These are phyloP conservation scores for Creontiades dilutus DNA, from an alignment of 2,888 invertebrate species.

Conservation along the genomic window DNA sequence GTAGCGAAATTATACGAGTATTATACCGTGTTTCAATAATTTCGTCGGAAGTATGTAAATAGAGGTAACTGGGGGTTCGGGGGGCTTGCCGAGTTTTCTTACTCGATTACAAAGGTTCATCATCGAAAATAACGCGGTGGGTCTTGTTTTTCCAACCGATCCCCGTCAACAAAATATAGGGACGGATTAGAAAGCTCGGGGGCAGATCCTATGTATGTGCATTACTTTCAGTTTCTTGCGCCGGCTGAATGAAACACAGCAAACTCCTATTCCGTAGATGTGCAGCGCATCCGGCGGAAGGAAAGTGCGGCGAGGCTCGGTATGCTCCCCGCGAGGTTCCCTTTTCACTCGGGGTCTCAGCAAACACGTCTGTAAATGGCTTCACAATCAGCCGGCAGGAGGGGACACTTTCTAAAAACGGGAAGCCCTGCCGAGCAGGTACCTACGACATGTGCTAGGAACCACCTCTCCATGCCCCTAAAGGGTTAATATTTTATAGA, in stretches of 20 bases:
- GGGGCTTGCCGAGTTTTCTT: no score
- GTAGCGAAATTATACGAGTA: no score
- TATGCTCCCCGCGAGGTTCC: not conserved
- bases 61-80: no score
- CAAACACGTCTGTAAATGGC: constrained; percentile 42
- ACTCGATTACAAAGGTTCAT: no score
- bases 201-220: not conserved
- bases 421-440: not conserved
- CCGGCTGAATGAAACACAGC: not conserved
- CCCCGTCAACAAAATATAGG: not conserved
- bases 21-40: no score
- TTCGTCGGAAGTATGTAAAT: no score
- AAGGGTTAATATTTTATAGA: no score
- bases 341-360: constrained; percentile 19
- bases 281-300: constrained; percentile 20
- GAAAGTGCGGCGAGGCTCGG: not conserved
- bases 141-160: no score
- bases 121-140: not conserved
- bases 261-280: constrained; percentile 36
- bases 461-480: no score
- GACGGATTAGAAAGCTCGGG: constrained; percentile 5
- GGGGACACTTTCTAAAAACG: constrained; percentile 42
- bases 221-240: constrained; percentile 11
- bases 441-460: no score
- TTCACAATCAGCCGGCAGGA: constrained; percentile 7